Evolutionary conservation across 2,797 vertebrate genomes (phyloP), one percentile per base, ranked within the genome.

Genomic region (Ptychadena robeensis): DNA sequence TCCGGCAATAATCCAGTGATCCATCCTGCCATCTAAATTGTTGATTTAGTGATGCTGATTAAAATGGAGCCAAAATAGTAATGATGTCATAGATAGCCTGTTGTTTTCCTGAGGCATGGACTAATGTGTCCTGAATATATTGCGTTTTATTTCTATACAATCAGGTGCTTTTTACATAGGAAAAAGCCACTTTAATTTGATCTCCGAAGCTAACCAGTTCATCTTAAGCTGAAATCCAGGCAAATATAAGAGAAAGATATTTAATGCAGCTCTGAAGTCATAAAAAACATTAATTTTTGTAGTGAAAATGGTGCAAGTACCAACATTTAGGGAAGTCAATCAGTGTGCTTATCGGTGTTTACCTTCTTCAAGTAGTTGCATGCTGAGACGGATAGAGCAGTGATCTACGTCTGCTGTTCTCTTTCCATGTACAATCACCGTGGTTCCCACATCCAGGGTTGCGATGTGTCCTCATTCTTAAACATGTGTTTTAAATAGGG

Each of bases 1-100:
- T 68, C 59, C n/a, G 9, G 7, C 44, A 68, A 59, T 27, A 57
- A 57, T 79, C 6, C 6, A 32, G 65, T 25, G 25, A 79, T 79
- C 76, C 32, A 59, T 79, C 32, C 31, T 34, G 38, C 61, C 63
- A 15, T 67, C 63, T 30, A 28, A 27, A 30, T 5, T 2, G 22
- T 12, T 44, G 64, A 53, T 25, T 53, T 38, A 67, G 65, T 31
- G 25, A 1, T 31, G 65, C 34, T 69, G 67, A 27, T 40, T 40
- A 69, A 69, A 38, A 40, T 31, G n/a, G n/a, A 38, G 67, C 67
- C 67, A 64, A 61, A n/a, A 64, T 64, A 76, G 64, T 78, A 78
- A 78, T 67, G 65, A 77, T 38, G 9, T 53, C 40, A 68, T 78
- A 53, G 75, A 78, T 79, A 44, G 67, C n/a, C 15, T 68, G 40